Conservation (phyloP, 2,888 invertebrate genomes). For the Tenthredo mesomela region DNA sequence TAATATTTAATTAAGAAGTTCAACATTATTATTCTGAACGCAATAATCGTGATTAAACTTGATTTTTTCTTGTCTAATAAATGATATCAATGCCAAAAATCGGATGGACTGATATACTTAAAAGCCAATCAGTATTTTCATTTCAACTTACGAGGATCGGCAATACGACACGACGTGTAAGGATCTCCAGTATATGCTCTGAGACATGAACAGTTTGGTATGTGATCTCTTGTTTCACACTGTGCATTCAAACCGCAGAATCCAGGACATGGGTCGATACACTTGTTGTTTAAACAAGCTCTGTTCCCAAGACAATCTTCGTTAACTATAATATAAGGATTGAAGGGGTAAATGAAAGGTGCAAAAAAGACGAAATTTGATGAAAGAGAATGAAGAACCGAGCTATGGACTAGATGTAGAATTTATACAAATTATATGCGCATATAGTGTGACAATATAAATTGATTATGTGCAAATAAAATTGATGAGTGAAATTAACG, state of each 20-base stretch:
- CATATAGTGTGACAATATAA: background rate
- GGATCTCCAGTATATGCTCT: conserved; percentile 90
- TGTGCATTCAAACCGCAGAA: conserved; percentile 88
- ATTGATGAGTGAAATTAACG: background rate
- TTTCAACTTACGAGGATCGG: conserved; percentile 85
- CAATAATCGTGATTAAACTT: background rate
- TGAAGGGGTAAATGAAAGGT: background rate
- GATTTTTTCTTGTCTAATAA: conserved; percentile 18
- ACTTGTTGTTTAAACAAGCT: conserved; percentile 88
- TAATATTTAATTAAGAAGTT: background rate
- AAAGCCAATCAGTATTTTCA: background rate
- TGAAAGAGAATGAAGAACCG: background rate
- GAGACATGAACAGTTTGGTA: conserved; percentile 90
- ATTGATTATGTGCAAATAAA: background rate
- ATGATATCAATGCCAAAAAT: background rate
- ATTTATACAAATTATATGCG: background rate
- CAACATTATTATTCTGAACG: conserved; percentile 41
- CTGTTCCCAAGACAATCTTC: conserved; percentile 87
- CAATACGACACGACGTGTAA: conserved; percentile 85
- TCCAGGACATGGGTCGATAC: conserved; percentile 89
- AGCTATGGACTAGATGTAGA: no score
- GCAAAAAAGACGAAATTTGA: background rate
- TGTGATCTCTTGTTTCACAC: conserved; percentile 88
- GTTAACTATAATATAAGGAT: conserved; percentile 80
- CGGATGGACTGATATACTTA: background rate